phyloP scores from a whole-genome alignment of 2,113 vertebrate genomes.

The Nicator chloris region DNA sequence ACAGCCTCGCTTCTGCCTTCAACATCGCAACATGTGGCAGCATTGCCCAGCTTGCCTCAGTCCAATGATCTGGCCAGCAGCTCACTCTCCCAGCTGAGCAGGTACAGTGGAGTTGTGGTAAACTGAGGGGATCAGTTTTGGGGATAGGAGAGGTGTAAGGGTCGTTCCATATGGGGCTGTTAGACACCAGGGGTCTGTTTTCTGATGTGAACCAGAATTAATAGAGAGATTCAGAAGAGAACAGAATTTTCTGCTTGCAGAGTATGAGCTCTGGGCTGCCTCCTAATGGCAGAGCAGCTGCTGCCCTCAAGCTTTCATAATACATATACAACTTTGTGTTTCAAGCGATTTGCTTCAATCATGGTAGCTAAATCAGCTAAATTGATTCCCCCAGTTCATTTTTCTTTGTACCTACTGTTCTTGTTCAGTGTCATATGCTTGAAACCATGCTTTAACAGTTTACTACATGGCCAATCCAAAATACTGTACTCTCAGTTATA shows the following conservation, averaged over 20 bases:
- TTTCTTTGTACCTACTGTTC: neutral
- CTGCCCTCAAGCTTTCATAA: neutral
- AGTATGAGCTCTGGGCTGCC: neutral
- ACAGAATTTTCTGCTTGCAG: neutral
- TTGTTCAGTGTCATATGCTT: neutral
- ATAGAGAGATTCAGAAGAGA: neutral
- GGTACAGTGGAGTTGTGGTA: slow-evolving; percentile 66
- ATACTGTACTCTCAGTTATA: neutral
- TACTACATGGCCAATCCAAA: neutral
- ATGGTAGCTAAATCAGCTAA: neutral
- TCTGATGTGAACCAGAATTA: neutral
- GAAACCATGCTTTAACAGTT: neutral
- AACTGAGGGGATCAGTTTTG: neutral
- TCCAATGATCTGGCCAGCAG: slow-evolving; percentile 77
- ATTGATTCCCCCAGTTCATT: neutral
- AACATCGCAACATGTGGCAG: slow-evolving; percentile 75
- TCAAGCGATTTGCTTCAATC: neutral
- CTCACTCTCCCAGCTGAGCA: slow-evolving; percentile 85
- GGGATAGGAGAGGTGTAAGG: neutral
- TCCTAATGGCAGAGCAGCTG: neutral
- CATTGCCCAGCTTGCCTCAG: slow-evolving; percentile 78
- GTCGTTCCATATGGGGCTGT: neutral
- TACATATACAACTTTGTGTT: neutral
- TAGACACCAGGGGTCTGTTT: neutral
- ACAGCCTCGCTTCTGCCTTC: slow-evolving; percentile 77